Evolutionary conservation across 2,113 vertebrate genomes (phyloP), one percentile per base, ranked within the genome.

Genomic region (Nesospiza acunhae): DNA sequence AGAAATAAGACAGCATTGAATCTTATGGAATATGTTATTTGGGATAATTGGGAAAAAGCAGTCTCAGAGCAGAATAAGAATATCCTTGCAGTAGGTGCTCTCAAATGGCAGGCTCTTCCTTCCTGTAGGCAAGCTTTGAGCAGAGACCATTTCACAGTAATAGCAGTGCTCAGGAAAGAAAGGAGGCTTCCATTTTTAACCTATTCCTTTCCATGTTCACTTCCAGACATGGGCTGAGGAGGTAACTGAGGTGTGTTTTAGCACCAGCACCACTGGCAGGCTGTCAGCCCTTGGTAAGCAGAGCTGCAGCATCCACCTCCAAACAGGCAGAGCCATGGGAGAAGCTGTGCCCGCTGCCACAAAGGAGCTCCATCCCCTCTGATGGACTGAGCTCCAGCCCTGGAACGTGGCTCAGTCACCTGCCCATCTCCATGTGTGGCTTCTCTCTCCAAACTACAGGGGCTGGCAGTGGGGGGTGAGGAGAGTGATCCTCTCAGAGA

Each of bases 321-420:
- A 15, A 84, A 19, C 6, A 64, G 68, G 63, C 58, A 60, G 68
- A 89, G 20, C 15, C 1, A 0, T 7, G 33, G 63, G 13, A 84
- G 26, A 31, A 47, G 50, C 46, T 33, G 69, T 74, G 21, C 46
- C 64, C 55, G 13, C 13, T 23, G 30, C 33, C 77, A n/a, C 2
- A 2, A 26, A 76, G 73, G 17, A 46, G 6, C 19, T 76, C 47
- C 63, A 22, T 41, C 7, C 39, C 16, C 28, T 46, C 55, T 1
- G 0, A 19, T 60, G 31, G 4, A 14, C 53, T 3, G 4, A 18
- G 12, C 21, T 27, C 15, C 46, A 66, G 37, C 7, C 8, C 4
- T 7, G 76, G 28, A 42, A 15, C 0, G 2, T 1, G 4, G 35
- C 47, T 72, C 42, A 14, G 58, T 17, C 79, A 76, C 27, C 0